Evolutionary conservation across 1,140 invertebrate genomes (phyloP).

Genomic region (Drosophila repletoides): DNA sequence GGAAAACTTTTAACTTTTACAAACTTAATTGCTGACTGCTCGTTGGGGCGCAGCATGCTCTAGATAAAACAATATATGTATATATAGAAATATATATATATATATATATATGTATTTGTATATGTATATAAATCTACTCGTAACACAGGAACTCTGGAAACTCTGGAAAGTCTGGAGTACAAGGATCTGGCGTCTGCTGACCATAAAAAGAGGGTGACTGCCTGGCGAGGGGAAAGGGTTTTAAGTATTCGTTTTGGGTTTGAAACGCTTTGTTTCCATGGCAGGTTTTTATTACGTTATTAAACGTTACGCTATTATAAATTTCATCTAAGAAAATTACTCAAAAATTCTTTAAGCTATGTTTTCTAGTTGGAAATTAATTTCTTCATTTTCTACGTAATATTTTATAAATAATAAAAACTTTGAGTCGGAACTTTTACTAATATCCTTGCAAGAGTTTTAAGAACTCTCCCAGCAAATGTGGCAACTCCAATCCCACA

Average conservation of each 20-base stretch:
- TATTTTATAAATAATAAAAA: too few relatives aligned
- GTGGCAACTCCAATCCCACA: too few relatives aligned
- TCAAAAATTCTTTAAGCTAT: neutral
- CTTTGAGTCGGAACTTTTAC: too few relatives aligned
- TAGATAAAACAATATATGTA: conserved; percentile 46
- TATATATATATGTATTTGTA: conserved; percentile 19
- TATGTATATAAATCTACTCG: too few relatives aligned
- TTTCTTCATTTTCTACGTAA: too few relatives aligned
- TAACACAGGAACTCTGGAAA: neutral
- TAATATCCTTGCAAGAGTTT: too few relatives aligned
- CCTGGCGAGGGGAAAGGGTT: neutral
- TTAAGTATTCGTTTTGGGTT: conserved; percentile 2
- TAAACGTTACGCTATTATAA: conserved; percentile 16
- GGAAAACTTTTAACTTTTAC: conserved; percentile 72
- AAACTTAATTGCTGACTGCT: conserved; percentile 70
- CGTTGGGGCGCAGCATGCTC: conserved; percentile 36
- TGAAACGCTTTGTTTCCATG: conserved; percentile 25
- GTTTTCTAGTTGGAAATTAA: neutral
- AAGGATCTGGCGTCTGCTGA: conserved; percentile 24
- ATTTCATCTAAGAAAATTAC: conserved; percentile 25
- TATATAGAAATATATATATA: conserved; percentile 29
- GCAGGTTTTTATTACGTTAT: conserved; percentile 15
- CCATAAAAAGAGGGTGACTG: conserved; percentile 2
- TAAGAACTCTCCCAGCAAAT: too few relatives aligned
- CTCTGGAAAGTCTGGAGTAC: neutral